Base-by-base conservation (phyloP, 2,888 invertebrate genomes). In the Trichopria drosophilae region DNA sequence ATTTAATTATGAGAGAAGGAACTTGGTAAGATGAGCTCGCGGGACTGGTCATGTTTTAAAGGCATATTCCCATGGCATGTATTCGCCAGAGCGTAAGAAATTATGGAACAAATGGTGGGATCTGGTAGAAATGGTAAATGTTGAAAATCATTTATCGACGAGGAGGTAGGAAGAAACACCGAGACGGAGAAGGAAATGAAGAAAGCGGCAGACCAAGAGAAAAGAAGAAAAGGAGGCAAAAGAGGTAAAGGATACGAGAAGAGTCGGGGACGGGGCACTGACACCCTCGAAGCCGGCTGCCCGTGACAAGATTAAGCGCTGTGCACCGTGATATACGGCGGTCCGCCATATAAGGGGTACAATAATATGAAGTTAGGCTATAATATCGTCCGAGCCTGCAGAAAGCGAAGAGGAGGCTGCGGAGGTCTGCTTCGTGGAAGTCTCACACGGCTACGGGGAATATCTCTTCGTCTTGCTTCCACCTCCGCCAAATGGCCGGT, bases 341-440 rank as follows among this genome's bases (percentile, higher is more conserved):
- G 45, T 50, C 40, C 58, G 46, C 62, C 64, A 51, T 64, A 65
- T 63, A 67, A 64, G 62, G 64, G 49, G 53, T 53, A 61, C 59
- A 65, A 68, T 67, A 66, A 66, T 64, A 63, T 57, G 55, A 65
- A 64, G 64, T 63, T 65, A 63, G 63, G 60, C 57, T 55, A 51
- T 60, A 63, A 67, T 67, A 63, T 60, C 58, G 62, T 59, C 51
- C 53, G 55, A 45, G 62, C 57, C 41, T 34, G 50, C 32, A 58
- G 59, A 58, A 13, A 32, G 18, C 47, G 45, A 49, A 44, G 42
- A 37, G 41, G 53, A 51, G 52, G 52, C 58, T 60, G 57, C 53
- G 63, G 61, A 65, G 62, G 64, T 67, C 64, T 58, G 57, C 61
- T 68, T 68, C 67, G 66, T 68, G 62, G 68, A 68, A 68, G 66